Conservation (phyloP, 2,797 vertebrate species). For the Lycodopsis pacificus region DNA sequence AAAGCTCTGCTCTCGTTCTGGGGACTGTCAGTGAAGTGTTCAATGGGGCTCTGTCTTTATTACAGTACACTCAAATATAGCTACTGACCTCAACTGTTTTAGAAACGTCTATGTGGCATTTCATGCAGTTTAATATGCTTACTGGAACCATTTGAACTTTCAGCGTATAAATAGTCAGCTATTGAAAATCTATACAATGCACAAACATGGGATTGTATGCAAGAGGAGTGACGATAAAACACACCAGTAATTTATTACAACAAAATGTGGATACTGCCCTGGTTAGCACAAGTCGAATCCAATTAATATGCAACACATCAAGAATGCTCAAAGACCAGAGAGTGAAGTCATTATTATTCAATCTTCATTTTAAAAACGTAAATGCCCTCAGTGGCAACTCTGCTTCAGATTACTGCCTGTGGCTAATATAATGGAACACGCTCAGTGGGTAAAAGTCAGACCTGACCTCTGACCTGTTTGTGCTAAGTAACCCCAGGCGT, state of each 20-base stretch:
- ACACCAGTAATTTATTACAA: background rate
- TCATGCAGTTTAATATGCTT: slow-evolving; percentile 42
- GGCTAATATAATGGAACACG: slow-evolving; percentile 84
- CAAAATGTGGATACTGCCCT: background rate
- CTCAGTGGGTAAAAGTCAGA: slow-evolving; percentile 86
- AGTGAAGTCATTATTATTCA: slow-evolving; percentile 78
- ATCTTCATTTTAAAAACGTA: slow-evolving; percentile 84
- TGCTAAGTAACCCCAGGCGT: slow-evolving; percentile 91
- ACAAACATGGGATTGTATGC: background rate
- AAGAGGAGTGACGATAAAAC: background rate
- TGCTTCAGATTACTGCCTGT: slow-evolving; percentile 92
- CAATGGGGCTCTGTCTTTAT: slow-evolving; percentile 82
- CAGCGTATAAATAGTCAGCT: slow-evolving; percentile 5
- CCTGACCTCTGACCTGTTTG: slow-evolving; percentile 90
- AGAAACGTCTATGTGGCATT: slow-evolving; percentile 53
- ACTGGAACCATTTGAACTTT: slow-evolving; percentile 12
- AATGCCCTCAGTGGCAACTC: slow-evolving; percentile 81
- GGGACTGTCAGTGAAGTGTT: slow-evolving; percentile 79
- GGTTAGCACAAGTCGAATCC: slow-evolving; percentile 5
- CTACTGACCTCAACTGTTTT: slow-evolving; percentile 69
- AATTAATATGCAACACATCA: slow-evolving; percentile 26
- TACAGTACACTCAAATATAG: slow-evolving; percentile 73
- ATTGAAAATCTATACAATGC: slow-evolving; percentile 1
- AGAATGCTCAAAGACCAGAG: slow-evolving; percentile 60
- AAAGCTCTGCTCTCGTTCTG: slow-evolving; percentile 79